phyloP scores from a whole-genome alignment of 92 coral and sea anemone species.

The Phymanthus crucifer region DNA sequence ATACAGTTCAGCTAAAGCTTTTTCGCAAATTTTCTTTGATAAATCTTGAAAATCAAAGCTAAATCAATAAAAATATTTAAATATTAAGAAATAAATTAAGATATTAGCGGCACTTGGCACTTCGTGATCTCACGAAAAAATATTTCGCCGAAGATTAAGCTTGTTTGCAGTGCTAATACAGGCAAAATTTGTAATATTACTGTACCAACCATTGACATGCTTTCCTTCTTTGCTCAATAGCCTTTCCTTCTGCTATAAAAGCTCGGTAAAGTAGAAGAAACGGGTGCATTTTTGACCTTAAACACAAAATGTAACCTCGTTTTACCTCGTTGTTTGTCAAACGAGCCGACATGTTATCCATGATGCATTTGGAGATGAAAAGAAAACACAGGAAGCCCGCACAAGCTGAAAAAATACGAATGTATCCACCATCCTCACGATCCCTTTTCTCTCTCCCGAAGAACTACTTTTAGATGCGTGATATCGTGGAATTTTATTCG shows the following conservation, averaged over 20 bases:
- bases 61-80: too few species aligned
- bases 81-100: too few species aligned
- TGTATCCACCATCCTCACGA: not conserved
- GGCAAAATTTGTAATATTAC: not conserved
- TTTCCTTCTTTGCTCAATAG: constrained; percentile 74
- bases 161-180: not conserved
- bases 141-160: not conserved
- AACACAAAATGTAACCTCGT: not conserved
- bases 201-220: constrained; percentile 71
- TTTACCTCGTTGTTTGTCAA: not conserved
- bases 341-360: constrained; percentile 1
- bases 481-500: too few species aligned
- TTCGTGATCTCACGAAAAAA: not conserved
- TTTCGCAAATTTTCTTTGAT: too few species aligned
- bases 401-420: not conserved
- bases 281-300: constrained; percentile 62
- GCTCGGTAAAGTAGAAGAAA: constrained; percentile 79
- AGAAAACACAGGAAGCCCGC: not conserved
- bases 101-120: too few species aligned
- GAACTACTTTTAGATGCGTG: too few species aligned
- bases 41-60: too few species aligned
- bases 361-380: not conserved
- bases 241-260: constrained; percentile 78
- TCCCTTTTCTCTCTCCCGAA: too few species aligned
- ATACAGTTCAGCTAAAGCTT: not conserved